Percentiles rank a stretch among this genome's conserved stretches.
phyloP scores from a whole-genome alignment of 2,113 vertebrate species.

The Podilymbus podiceps region DNA sequence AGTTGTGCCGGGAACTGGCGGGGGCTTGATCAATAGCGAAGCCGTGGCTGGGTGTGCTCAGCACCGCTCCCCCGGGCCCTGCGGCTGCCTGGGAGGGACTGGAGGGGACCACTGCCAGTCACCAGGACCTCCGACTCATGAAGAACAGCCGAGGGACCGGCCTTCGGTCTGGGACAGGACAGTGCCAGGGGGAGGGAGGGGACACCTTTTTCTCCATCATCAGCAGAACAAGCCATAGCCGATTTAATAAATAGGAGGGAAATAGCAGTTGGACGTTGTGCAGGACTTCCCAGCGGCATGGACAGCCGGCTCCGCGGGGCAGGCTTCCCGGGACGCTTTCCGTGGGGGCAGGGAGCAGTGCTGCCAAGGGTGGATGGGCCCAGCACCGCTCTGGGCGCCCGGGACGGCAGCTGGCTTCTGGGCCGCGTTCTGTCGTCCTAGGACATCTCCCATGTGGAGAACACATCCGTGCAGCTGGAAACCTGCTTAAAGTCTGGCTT shows the following conservation, averaged over 20 bases:
- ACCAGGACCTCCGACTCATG: accelerated
- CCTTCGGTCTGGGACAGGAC: accelerated
- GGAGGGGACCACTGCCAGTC: too few species aligned
- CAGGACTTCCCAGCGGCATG: accelerated
- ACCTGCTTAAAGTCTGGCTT: neutral
- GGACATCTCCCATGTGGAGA: neutral
- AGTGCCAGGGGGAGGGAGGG: neutral
- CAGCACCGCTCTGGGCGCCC: neutral
- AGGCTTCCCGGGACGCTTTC: accelerated
- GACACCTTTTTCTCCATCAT: neutral
- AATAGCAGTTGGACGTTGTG: accelerated
- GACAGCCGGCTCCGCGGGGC: accelerated
- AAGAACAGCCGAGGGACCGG: neutral
- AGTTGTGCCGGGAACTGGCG: neutral
- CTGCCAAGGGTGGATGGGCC: neutral
- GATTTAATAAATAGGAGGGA: neutral
- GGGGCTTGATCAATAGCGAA: accelerated
- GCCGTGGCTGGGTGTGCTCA: neutral
- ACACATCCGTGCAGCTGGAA: neutral
- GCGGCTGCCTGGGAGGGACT: neutral
- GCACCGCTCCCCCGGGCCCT: accelerated
- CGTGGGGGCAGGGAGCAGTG: neutral
- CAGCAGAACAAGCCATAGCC: neutral
- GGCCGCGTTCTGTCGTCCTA: accelerated
- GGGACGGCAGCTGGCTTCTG: neutral